Conservation (phyloP, 1,140 invertebrate genomes). For the Drosophila melanogaster region DNA sequence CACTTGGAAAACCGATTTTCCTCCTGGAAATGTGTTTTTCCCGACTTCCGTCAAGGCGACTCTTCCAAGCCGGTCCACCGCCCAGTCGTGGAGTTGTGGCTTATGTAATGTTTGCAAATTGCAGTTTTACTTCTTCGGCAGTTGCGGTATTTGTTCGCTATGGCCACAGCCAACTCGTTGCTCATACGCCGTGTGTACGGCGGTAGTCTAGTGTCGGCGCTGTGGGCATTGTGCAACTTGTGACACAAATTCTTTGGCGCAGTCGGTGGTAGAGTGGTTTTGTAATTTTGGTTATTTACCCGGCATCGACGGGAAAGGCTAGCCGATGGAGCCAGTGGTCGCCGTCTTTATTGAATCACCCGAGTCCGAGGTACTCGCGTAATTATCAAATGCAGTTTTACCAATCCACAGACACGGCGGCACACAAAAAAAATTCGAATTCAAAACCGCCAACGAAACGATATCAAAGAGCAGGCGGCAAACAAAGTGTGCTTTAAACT, state of each 20-base stretch:
- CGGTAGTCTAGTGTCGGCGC: constrained; percentile 8
- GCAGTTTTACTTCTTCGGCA: constrained; percentile 68
- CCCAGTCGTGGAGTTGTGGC: constrained; percentile 11
- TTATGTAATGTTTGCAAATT: constrained; percentile 73
- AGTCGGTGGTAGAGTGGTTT: constrained; percentile 24
- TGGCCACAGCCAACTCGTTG: constrained; percentile 32
- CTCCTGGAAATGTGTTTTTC: constrained; percentile 47
- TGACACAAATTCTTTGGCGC: constrained; percentile 77
- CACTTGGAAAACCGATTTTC: constrained; percentile 52
- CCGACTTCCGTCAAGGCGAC: constrained; percentile 70
- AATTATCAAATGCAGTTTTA: constrained; percentile 44
- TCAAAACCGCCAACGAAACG: constrained; percentile 41
- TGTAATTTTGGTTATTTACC: constrained; percentile 47
- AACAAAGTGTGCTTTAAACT: constrained; percentile 62
- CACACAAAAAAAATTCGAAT: constrained; percentile 24
- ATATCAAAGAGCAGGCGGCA: constrained; percentile 28
- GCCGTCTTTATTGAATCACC: constrained; percentile 26
- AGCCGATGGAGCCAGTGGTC: constrained; percentile 3
- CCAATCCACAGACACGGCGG: constrained; percentile 4
- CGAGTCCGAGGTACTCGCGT: constrained; percentile 1
- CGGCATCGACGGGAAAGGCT: constrained; percentile 37
- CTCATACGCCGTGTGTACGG: constrained; percentile 57
- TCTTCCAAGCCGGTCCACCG: constrained; percentile 49
- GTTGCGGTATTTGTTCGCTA: constrained; percentile 37
- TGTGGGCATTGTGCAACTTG: constrained; percentile 61